phyloP scores from a whole-genome alignment of 2,113 vertebrate genomes.

The Campylomormyrus numenius region DNA sequence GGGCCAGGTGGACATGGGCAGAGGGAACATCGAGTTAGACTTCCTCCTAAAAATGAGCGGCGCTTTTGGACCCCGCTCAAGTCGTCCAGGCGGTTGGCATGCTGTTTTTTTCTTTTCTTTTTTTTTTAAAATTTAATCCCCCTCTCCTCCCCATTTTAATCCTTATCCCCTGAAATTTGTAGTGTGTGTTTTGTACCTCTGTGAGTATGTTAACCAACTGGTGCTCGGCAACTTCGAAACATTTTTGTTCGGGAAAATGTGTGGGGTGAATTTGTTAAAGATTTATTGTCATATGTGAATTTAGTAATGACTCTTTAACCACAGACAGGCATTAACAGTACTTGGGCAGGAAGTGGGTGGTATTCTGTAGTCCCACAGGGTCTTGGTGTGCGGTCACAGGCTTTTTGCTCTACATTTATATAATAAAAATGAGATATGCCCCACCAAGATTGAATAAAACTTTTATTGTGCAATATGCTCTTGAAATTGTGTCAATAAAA shows the following conservation, averaged over 20 bases:
- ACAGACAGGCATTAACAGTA: constrained; percentile 7
- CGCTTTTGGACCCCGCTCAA: not conserved
- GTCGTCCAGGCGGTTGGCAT: not conserved
- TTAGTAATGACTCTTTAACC: not conserved
- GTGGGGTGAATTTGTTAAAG: not conserved
- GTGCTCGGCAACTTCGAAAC: not conserved
- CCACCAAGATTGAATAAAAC: constrained; percentile 31
- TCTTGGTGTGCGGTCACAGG: not conserved
- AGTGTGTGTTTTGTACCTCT: not conserved
- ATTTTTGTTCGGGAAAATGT: not conserved
- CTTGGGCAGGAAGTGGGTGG: not conserved
- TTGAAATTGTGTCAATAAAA: constrained; percentile 47
- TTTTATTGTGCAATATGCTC: constrained; percentile 60
- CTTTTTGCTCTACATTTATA: constrained; percentile 19
- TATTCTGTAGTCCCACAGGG: not conserved
- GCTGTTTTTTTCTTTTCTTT: not conserved
- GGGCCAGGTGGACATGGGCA: not conserved
- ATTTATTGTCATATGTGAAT: constrained; percentile 12
- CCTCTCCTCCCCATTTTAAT: not conserved
- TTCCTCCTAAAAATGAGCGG: not conserved
- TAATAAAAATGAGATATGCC: constrained; percentile 21
- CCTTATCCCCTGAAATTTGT: not conserved
- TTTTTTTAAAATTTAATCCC: not conserved
- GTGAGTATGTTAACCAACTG: not conserved
- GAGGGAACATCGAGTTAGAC: not conserved